Evolutionary conservation across 2,113 vertebrate genomes (phyloP).

Genomic region (Neopipo cinnamomea): DNA sequence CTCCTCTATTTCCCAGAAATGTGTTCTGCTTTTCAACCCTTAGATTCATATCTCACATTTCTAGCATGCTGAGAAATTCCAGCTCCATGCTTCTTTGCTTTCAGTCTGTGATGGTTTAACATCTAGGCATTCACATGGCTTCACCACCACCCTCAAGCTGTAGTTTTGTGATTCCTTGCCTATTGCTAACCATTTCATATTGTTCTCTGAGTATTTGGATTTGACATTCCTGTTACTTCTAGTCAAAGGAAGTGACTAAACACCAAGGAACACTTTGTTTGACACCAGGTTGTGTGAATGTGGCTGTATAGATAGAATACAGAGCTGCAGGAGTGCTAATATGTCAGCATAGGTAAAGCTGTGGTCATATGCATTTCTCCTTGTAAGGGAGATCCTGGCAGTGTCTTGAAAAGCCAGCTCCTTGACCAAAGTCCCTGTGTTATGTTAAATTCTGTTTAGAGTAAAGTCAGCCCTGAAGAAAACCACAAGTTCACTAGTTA

Average conservation of each 20-base stretch:
- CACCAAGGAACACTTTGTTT: neutral
- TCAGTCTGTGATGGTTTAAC: neutral
- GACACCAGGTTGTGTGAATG: neutral
- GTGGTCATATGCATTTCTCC: neutral
- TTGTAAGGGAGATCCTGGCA: neutral
- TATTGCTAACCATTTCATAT: neutral
- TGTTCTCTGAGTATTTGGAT: neutral
- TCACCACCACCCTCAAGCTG: fast-evolving
- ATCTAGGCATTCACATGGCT: neutral
- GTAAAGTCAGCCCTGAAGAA: neutral
- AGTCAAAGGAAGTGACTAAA: neutral
- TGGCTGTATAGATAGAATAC: neutral
- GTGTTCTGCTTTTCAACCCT: neutral
- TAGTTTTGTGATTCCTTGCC: neutral
- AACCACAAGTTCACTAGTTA: neutral
- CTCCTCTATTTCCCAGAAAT: slow-evolving; percentile 43
- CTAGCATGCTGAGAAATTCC: neutral
- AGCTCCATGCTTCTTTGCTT: neutral
- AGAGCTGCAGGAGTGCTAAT: neutral
- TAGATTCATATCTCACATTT: neutral
- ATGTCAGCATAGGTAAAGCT: neutral
- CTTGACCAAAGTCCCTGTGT: neutral
- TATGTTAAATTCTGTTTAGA: neutral
- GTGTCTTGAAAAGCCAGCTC: neutral
- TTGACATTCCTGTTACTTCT: neutral